Percentiles rank a stretch among this genome's conserved stretches.
phyloP scores from a whole-genome alignment of 2,113 vertebrate species.

The Gadus macrocephalus region DNA sequence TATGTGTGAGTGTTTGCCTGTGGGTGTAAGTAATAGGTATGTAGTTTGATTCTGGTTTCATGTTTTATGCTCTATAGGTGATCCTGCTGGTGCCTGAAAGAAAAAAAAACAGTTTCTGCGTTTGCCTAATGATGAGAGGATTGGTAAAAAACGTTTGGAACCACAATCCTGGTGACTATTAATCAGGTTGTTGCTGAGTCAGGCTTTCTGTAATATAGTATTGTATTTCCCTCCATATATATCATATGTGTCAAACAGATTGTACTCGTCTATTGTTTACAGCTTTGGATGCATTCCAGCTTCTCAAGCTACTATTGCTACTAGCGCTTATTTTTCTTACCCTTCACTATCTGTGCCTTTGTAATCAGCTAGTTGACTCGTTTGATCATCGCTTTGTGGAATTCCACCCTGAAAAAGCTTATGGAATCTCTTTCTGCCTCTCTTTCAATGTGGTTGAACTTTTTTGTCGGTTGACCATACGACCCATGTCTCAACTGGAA shows the following conservation, averaged over 20 bases:
- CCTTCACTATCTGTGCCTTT: not conserved
- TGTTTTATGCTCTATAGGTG: slow-evolving; percentile 13
- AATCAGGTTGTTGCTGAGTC: no score
- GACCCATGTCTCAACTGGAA: slow-evolving; percentile 37
- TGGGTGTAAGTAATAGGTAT: not conserved
- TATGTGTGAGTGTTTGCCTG: not conserved
- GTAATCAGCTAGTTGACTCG: not conserved
- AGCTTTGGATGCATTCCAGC: not conserved
- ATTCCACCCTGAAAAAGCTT: slow-evolving; percentile 25
- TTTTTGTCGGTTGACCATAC: slow-evolving; percentile 41
- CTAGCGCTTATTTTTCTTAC: not conserved
- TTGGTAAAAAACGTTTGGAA: not conserved
- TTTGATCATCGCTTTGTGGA: slow-evolving; percentile 8
- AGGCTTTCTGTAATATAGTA: no score
- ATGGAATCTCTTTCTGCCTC: slow-evolving; percentile 37
- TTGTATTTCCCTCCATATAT: no score
- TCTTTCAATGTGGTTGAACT: slow-evolving; percentile 46
- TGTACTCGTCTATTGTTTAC: not conserved
- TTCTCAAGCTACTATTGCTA: not conserved
- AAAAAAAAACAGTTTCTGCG: not conserved
- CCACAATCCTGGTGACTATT: no score
- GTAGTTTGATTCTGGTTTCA: slow-evolving; percentile 13
- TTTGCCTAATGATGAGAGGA: slow-evolving; percentile 2
- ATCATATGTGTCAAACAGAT: not conserved
- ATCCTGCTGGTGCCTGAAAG: not conserved